A percentile compares a stretch with the other conserved stretches of the same genome.
Conservation (phyloP, 1,140 invertebrate genomes). For the Scylla paramamosain region DNA sequence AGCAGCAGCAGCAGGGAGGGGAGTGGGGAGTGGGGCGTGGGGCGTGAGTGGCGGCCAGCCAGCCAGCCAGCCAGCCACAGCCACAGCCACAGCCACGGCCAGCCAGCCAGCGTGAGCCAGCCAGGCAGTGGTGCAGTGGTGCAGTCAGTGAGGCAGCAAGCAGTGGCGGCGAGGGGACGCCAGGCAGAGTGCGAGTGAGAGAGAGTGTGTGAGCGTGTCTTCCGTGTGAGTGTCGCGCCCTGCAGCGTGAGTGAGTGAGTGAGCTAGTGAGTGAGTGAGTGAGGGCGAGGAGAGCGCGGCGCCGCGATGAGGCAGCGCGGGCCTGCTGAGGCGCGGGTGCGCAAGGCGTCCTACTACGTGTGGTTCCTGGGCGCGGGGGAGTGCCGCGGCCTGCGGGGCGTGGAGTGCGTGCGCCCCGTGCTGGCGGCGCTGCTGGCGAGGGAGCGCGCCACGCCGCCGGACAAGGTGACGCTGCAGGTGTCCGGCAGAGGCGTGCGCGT, state of each 20-base stretch:
- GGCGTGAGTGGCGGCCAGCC: too few species aligned
- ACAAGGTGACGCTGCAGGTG: conserved; percentile 91
- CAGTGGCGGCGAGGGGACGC: neutral
- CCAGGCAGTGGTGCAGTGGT: too few species aligned
- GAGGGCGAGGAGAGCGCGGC: neutral
- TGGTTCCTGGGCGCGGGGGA: conserved; percentile 98
- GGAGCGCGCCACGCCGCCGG: conserved; percentile 92
- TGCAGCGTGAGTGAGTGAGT: too few species aligned
- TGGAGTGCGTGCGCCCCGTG: conserved; percentile 90
- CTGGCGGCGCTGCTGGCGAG: conserved; percentile 91
- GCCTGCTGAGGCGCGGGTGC: conserved; percentile 82
- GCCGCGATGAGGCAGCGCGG: neutral
- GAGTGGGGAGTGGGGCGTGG: neutral
- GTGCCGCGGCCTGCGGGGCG: conserved; percentile 91
- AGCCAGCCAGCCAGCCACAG: too few species aligned
- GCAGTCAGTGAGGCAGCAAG: neutral
- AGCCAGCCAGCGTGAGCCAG: too few species aligned
- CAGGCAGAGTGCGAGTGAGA: neutral
- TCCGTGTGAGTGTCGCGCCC: too few species aligned
- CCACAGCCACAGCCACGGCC: too few species aligned
- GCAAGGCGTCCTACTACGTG: conserved; percentile 98
- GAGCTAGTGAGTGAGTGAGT: neutral
- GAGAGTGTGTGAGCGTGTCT: neutral
- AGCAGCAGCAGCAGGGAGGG: neutral
- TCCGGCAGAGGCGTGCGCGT: conserved; percentile 97